Evolutionary conservation across 2,113 vertebrate species (phyloP), one percentile per base, ranked within the genome.

Genomic region (Geothlypis trichas): DNA sequence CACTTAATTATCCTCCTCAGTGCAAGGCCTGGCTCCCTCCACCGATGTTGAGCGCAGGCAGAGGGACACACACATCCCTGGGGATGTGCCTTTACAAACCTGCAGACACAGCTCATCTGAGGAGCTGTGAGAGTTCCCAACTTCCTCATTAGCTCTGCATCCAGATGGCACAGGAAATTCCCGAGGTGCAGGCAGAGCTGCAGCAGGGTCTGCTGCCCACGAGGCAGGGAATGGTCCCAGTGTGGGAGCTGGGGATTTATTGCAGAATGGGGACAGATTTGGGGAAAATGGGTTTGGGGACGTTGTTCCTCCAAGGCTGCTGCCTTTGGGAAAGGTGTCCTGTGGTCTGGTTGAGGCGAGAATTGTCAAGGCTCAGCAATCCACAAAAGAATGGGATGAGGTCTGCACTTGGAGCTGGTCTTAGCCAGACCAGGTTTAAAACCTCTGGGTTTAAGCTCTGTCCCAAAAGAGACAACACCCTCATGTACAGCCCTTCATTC

Each of bases 1-100:
- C 66, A 65, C 57, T 81, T 95, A 86, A 96, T 92, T 92, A 52
- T 28, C 23, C 44, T 88, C 42, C 69, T 90, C 57, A 10, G 73
- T 20, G 77, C 11, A 6, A 78, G 85, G 76, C 17, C 65, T 20
- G 47, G 20, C 84, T 93, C 37, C 30, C 7, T 75, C 13, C 5
- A 0, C 27, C 24, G 79, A 15, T 6, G 35, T 39, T 5, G 5
- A 62, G 54, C 0, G 67, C 46, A 5, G 42, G 68, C n/a, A 81
- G 47, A n/a, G 65, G 59, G 47, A 27, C 39, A 11, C 42, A 10
- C 52, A 8, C 30, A 8, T 88, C 78, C 59, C 72, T 10, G 24
- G 13, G 55, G 84, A 31, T 23, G 3, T 6, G 20, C 44, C 79
- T 80, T 88, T 52, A 6, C 18, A 62, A 78, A 67, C 24, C 1